These are phyloP conservation scores for Mormyrops attenuatus DNA, from an alignment of 2,797 vertebrate species.

Conservation along the genomic window DNA sequence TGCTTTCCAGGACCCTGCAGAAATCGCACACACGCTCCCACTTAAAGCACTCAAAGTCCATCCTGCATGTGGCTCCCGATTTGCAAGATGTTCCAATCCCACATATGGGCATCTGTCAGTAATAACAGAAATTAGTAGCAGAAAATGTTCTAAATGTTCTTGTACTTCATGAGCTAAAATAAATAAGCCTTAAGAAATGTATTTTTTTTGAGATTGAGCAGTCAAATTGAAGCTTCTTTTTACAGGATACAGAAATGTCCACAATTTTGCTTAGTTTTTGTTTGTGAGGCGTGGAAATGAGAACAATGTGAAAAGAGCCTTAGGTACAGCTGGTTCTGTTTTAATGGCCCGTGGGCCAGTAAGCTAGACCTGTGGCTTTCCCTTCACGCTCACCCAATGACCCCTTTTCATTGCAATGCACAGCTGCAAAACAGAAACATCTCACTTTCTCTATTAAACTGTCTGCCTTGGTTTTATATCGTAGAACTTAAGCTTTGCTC, in stretches of 20 bases:
- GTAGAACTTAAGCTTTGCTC: neutral
- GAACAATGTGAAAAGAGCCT: neutral
- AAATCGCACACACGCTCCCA: constrained; percentile 9
- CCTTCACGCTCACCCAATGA: neutral
- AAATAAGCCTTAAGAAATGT: neutral
- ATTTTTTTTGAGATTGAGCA: neutral
- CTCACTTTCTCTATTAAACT: neutral
- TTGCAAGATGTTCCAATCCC: neutral
- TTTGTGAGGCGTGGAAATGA: neutral
- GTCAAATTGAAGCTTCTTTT: neutral
- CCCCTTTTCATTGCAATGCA: neutral
- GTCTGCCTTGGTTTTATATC: neutral
- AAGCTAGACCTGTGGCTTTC: neutral
- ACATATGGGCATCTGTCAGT: neutral
- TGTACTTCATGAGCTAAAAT: neutral
- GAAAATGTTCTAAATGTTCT: neutral
- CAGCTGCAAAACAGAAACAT: neutral
- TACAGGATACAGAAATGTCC: neutral
- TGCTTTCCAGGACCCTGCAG: neutral
- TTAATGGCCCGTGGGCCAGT: neutral
- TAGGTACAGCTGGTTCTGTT: neutral
- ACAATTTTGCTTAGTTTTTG: neutral
- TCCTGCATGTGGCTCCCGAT: neutral
- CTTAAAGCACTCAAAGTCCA: neutral
- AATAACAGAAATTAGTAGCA: neutral